These are phyloP conservation scores for Bedellia somnulentella DNA, from an alignment of 2,888 invertebrate species.

Conservation along the genomic window DNA sequence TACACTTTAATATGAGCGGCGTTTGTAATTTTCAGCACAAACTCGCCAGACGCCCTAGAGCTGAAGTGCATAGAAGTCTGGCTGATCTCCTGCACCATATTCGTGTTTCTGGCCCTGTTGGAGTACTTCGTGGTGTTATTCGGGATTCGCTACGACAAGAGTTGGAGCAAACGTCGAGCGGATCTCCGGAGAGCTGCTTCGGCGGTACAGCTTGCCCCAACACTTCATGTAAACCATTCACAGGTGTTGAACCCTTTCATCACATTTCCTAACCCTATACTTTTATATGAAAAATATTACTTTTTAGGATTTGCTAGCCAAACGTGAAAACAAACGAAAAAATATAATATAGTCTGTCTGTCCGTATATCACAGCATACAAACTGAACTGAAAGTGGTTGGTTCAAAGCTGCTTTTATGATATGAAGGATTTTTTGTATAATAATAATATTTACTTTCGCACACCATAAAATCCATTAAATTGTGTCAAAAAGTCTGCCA, in stretches of 20 bases:
- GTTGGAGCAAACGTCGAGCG: constrained; percentile 56
- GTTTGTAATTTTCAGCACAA: constrained; percentile 61
- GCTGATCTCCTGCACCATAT: constrained; percentile 67
- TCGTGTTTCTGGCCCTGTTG: constrained; percentile 65
- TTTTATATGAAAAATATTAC: too few relatives aligned
- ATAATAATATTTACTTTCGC: too few relatives aligned
- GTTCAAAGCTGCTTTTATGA: too few relatives aligned
- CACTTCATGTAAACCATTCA: constrained; percentile 46
- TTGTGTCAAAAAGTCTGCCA: too few relatives aligned
- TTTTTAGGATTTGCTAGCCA: too few relatives aligned
- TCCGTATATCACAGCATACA: too few relatives aligned
- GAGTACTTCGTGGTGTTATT: constrained; percentile 68
- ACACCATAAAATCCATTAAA: too few relatives aligned
- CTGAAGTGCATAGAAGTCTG: constrained; percentile 68
- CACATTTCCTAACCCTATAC: neutral
- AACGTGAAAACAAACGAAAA: too few relatives aligned
- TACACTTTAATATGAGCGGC: too few relatives aligned
- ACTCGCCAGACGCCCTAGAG: constrained; percentile 65
- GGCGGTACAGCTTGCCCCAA: constrained; percentile 40
- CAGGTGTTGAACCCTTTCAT: constrained; percentile 22
- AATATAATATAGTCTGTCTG: too few relatives aligned
- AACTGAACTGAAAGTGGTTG: too few relatives aligned
- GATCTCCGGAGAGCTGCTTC: constrained; percentile 44
- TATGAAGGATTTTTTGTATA: too few relatives aligned
- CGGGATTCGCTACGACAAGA: constrained; percentile 67